Evolutionary conservation across 2,797 vertebrate genomes (phyloP), one percentile per base, ranked within the genome.

Genomic region (Xenopus petersii): DNA sequence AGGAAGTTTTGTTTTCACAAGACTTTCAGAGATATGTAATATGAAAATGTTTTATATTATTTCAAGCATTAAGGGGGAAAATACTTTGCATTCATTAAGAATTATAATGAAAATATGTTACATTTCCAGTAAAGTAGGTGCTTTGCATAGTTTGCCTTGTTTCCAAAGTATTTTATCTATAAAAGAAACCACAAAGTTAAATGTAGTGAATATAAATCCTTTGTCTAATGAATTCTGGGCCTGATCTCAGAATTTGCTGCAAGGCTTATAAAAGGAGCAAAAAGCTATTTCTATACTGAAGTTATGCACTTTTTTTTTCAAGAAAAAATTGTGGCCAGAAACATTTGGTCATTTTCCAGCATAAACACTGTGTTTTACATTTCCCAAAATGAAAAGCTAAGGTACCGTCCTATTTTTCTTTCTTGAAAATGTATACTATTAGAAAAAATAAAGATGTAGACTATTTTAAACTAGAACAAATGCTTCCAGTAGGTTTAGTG

Each of bases 221-320:
- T 78, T 78, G 59, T 79, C 46, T 70, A 79, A 79, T 74, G 66
- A 74, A 70, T 73, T 79, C 76, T 65, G 66, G 60, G 66, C 61
- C 71, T 73, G 42, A 58, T 79, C 71, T 73, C 61, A 79, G 73
- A 65, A 73, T 54, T 55, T 70, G 71, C 71, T 79, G 51, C 76
- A 59, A 70, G 71, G 60, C 67, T 47, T 36, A 73, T 70, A 73
- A 78, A 78, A 69, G 76, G 51, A 69, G 46, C 49, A 51, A 51
- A 51, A 58, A 73, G 59, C 71, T 73, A 48, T 73, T 58, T 73
- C 75, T 77, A 64, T 51, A 60, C 13, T 54, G 30, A 74, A 78
- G 71, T 73, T 33, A 74, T 74, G 73, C 51, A 54, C 26, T 21
- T 21, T 21, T 21, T 21, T 21, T 65, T 70, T 64, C 12, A 16